These are phyloP conservation scores for Aurelia sp. DNA, from an alignment of 30 jellyfish, hydroid and myxozoan species.

Conservation along the genomic window DNA sequence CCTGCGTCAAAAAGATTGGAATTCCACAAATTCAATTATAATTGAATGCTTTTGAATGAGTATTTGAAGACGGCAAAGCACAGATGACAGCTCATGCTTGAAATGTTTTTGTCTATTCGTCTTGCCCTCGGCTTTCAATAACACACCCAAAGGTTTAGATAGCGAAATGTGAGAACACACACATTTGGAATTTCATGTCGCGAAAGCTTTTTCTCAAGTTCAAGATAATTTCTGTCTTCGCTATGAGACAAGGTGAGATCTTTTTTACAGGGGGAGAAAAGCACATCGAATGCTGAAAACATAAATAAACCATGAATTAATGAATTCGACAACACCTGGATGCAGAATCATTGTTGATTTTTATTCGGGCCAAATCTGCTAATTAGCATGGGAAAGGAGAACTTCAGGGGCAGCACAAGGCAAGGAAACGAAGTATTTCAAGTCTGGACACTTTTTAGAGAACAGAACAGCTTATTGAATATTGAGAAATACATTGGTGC, in stretches of 20 bases:
- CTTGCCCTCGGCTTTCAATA: constrained; percentile 6
- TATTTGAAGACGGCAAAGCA: constrained; percentile 5
- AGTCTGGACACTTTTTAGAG: too few relatives aligned
- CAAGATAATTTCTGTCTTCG: too few relatives aligned
- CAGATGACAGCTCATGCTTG: constrained; percentile 77
- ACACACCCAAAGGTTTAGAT: constrained; percentile 62
- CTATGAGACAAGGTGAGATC: too few relatives aligned
- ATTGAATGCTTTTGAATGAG: constrained; percentile 39
- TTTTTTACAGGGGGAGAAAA: too few relatives aligned
- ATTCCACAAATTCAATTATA: constrained; percentile 12
- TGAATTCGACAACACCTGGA: too few relatives aligned
- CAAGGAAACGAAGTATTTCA: neutral
- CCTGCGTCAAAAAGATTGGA: constrained; percentile 21
- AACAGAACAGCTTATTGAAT: too few relatives aligned
- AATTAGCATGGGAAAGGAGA: constrained; percentile 42
- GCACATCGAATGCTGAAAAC: too few relatives aligned
- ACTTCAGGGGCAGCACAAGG: constrained; percentile 10
- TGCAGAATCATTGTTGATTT: too few relatives aligned
- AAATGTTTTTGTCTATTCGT: constrained; percentile 50
- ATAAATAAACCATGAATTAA: too few relatives aligned
- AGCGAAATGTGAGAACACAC: neutral
- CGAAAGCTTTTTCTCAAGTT: too few relatives aligned
- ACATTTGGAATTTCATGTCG: too few relatives aligned
- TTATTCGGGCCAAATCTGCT: neutral
- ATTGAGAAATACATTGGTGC: too few relatives aligned